phyloP scores from a whole-genome alignment of 2,797 vertebrate species.

The Xiphophorus birchmanni region DNA sequence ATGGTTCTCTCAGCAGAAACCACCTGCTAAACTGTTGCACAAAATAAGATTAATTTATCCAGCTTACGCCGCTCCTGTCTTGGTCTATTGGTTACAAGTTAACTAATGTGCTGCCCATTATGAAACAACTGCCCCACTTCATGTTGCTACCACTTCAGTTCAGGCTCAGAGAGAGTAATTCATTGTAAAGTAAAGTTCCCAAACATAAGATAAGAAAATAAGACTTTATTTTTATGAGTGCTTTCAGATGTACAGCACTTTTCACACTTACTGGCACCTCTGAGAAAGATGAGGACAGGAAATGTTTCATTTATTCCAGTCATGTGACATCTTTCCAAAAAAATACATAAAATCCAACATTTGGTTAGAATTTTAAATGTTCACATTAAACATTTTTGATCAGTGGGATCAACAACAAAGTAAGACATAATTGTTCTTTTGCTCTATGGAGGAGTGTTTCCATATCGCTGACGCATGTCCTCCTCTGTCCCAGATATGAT shows the following conservation, averaged over 20 bases:
- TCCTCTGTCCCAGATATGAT: not conserved
- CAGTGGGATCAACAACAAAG: not conserved
- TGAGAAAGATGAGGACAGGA: not conserved
- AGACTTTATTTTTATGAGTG: conserved; percentile 17
- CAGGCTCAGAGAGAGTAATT: conserved; percentile 10
- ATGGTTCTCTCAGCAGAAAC: not conserved
- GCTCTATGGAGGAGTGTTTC: not conserved
- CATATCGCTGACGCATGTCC: not conserved
- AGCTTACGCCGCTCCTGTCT: not conserved
- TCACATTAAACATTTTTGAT: not conserved
- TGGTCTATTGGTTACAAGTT: not conserved
- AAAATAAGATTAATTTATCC: not conserved
- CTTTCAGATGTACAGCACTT: conserved; percentile 29
- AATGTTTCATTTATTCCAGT: not conserved
- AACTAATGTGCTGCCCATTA: not conserved
- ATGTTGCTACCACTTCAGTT: conserved; percentile 1
- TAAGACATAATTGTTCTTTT: not conserved
- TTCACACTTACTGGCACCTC: not conserved
- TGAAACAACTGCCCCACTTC: not conserved
- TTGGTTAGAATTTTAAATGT: not conserved
- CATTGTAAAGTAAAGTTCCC: not conserved
- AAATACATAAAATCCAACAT: not conserved
- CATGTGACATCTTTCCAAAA: not conserved
- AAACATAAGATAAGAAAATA: conserved; percentile 19
- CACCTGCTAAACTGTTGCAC: not conserved